Base-by-base conservation (phyloP, 2,797 vertebrate species). In the Neosilurus mollespiculum region DNA sequence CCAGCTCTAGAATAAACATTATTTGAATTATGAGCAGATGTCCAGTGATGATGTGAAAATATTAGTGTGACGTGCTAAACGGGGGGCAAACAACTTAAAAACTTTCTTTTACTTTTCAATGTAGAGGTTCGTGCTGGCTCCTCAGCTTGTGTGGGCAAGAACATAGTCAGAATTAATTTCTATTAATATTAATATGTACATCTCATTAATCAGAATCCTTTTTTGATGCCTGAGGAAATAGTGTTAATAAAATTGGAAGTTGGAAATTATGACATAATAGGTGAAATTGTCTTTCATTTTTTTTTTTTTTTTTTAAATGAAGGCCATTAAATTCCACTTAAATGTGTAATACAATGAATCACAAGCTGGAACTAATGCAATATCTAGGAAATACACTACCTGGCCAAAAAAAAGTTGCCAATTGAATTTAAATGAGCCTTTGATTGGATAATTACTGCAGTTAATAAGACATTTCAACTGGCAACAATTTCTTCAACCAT, bases 1-100 rank as follows among this genome's bases (percentile, higher is more conserved):
- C 26, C 37, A 78, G n/a, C n/a, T 72, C 49, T 72, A 49, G 85
- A 85, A 81, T 86, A 83, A 77, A 67, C 49, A 78, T 64, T 85
- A 71, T 87, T 86, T 85, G 7, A 34, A 70, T 89, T 84, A 9
- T 0, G 22, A 87, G 82, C 84, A 88, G 86, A 89, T 89, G 86
- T 62, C 15, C 9, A 62, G 58, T 43, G 20, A 43, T 49, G 20
- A 7, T 77, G 34, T 77, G 10, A 61, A 22, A 18, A 72, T 73
- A 3, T 16, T 73, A 24, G 24, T 53, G 18, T 69, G 14, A 43
- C 9, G 16, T n/a, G 22, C 51, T 59, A 59, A 20, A 59, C 2
- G 6, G 11, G 0, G 14, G 26, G 2, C 37, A 9, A 24, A 16
- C 24, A 9, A 14, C 12, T 1, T 3, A 53, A 72, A 3, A 54